Percentiles rank a stretch among this genome's conserved stretches.
Conservation (phyloP, 1,140 invertebrate species). For the Tenebrio molitor region DNA sequence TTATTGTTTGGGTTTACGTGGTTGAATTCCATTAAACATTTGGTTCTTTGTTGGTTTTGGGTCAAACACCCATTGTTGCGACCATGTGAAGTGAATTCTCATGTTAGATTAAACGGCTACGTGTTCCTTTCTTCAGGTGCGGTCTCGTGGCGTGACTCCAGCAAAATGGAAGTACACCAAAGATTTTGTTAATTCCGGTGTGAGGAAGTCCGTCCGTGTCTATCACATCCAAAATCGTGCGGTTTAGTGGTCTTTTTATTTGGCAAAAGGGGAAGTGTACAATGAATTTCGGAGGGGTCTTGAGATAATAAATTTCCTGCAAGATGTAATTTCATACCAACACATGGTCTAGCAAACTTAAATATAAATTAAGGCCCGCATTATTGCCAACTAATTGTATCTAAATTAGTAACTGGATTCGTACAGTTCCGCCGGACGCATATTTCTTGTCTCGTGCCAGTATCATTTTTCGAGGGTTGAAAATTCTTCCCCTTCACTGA, state of each 20-base stretch:
- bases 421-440: not conserved
- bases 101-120: conserved; percentile 26
- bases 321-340: conserved; percentile 51
- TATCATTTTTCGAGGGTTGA: conserved; percentile 45
- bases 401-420: conserved; percentile 50
- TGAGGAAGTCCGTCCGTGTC: too few species aligned
- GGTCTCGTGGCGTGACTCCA: not conserved
- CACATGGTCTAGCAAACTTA: conserved; percentile 47
- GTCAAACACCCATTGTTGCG: conserved; percentile 31
- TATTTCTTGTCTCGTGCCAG: conserved; percentile 3
- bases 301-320: conserved; percentile 42
- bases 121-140: conserved; percentile 4
- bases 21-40: conserved; percentile 37
- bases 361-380: conserved; percentile 50
- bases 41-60: conserved; percentile 32
- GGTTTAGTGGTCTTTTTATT: not conserved
- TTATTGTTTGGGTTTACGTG: conserved; percentile 28
- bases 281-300: conserved; percentile 41
- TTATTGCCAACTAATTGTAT: conserved; percentile 52
- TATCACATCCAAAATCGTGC: not conserved
- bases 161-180: too few species aligned
- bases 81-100: conserved; percentile 34
- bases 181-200: too few species aligned
- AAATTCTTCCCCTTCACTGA: conserved; percentile 39
- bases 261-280: conserved; percentile 12